These are phyloP conservation scores for Holothuria leucospilota DNA, from an alignment of 53 echinoderm and acorn worm species.

Conservation along the genomic window DNA sequence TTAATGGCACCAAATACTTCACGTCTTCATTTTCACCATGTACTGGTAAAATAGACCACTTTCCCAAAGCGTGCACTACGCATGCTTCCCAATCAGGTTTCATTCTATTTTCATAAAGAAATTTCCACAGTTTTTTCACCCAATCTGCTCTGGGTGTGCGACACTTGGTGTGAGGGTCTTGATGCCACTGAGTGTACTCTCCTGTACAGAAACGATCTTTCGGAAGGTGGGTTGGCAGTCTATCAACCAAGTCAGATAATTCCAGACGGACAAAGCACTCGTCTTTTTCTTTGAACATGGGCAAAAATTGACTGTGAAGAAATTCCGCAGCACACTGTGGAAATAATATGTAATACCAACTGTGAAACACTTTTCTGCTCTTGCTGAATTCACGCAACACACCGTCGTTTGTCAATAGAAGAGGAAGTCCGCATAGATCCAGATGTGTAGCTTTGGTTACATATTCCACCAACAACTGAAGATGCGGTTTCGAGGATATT, in stretches of 20 bases:
- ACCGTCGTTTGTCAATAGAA: constrained; percentile 12
- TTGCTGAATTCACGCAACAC: background rate
- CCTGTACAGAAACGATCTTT: background rate
- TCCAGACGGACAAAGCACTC: background rate
- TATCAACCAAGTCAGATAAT: background rate
- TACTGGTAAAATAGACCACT: constrained; percentile 16
- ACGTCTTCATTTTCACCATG: background rate
- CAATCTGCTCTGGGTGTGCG: background rate
- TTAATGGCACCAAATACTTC: background rate
- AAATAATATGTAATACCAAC: background rate
- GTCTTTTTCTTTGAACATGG: background rate
- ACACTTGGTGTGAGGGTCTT: too few relatives aligned
- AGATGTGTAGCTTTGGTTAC: background rate
- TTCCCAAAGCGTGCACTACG: background rate
- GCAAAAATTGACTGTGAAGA: background rate
- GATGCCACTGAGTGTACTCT: background rate
- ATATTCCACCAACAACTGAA: background rate
- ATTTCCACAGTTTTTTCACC: background rate
- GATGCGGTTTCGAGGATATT: background rate
- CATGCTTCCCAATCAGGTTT: background rate
- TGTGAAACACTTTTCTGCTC: constrained; percentile 1
- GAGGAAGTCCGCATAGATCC: background rate
- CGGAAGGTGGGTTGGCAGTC: background rate
- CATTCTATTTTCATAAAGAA: background rate
- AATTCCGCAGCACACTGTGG: constrained; percentile 7